Conservation (phyloP, 1,140 invertebrate species). For the Drosophila guanche region DNA sequence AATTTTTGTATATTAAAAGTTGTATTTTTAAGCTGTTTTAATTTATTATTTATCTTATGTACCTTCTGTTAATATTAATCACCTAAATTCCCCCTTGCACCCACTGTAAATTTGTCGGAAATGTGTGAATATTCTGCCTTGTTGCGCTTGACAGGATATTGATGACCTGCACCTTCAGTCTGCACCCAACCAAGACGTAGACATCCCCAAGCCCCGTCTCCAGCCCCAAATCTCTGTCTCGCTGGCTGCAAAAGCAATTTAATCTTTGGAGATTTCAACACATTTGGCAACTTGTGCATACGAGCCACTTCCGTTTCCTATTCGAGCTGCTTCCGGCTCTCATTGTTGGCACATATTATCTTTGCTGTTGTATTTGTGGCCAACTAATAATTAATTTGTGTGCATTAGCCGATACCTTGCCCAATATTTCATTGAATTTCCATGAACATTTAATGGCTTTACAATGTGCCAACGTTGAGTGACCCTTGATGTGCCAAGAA, state of each 20-base stretch:
- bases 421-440: conserved; percentile 51
- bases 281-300: conserved; percentile 35
- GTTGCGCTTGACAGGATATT: conserved; percentile 68
- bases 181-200: neutral
- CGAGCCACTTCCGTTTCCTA: conserved; percentile 47
- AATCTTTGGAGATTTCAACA: conserved; percentile 78
- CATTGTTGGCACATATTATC: conserved; percentile 12
- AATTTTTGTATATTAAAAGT: neutral
- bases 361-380: conserved; percentile 19
- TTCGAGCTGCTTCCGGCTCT: conserved; percentile 24
- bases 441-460: conserved; percentile 56
- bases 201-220: neutral
- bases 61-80: no score
- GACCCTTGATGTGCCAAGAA: conserved; percentile 12
- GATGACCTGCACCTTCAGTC: conserved; percentile 51
- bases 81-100: neutral
- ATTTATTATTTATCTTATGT: no score
- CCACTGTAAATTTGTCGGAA: conserved; percentile 37
- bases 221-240: conserved; percentile 12
- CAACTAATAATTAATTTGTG: conserved; percentile 73
- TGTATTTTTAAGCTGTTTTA: no score
- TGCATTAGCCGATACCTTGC: conserved; percentile 46
- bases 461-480: conserved; percentile 4
- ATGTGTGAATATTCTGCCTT: conserved; percentile 47
- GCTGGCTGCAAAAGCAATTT: conserved; percentile 52